phyloP scores from a whole-genome alignment of 2,113 vertebrate genomes.

The Cichladusa arquata region DNA sequence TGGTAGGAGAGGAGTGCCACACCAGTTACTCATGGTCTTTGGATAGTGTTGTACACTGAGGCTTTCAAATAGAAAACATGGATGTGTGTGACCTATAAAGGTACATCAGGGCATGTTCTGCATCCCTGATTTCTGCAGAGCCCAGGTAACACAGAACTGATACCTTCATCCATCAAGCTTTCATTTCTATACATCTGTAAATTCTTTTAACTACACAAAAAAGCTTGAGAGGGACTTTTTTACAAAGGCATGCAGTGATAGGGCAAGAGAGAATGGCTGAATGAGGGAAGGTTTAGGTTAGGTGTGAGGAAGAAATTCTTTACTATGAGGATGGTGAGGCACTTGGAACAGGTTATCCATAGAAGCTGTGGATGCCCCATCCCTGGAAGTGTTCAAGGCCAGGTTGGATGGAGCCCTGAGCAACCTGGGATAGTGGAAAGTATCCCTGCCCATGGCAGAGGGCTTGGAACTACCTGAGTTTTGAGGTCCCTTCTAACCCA shows the following conservation, averaged over 20 bases:
- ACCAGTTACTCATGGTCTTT: not conserved
- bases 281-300: not conserved
- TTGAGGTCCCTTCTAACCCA: not conserved
- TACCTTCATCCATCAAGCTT: not conserved
- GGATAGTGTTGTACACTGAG: not conserved
- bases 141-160: not conserved
- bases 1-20: not conserved
- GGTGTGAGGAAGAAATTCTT: not conserved
- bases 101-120: not conserved
- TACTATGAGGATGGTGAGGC: fast-evolving
- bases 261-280: not conserved
- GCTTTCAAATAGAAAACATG: not conserved
- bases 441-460: not conserved
- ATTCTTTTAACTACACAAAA: not conserved
- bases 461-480: not conserved
- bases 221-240: too few relatives aligned
- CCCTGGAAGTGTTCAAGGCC: not conserved
- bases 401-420: not conserved
- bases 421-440: fast-evolving
- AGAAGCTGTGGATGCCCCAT: not conserved
- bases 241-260: too few relatives aligned
- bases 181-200: not conserved
- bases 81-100: not conserved
- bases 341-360: not conserved
- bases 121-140: not conserved